phyloP scores from a whole-genome alignment of 1,140 invertebrate genomes.

The Andricus grossulariae region DNA sequence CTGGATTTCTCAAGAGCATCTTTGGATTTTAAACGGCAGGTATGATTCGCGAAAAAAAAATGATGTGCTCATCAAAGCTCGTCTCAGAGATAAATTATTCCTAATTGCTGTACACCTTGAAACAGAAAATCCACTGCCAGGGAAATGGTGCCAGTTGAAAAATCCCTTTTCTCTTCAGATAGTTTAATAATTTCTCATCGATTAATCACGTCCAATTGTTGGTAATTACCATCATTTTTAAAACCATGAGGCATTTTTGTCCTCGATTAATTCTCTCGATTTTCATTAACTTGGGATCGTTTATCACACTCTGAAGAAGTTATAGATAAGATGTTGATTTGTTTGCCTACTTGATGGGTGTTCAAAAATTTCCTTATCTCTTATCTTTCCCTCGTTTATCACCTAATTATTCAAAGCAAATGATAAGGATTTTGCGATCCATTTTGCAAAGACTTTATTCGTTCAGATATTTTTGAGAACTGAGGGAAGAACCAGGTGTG shows the following conservation, averaged over 20 bases:
- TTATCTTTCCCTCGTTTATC: neutral
- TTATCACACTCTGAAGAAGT: neutral
- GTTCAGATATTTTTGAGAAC: neutral
- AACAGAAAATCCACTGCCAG: neutral
- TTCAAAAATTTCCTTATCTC: neutral
- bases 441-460: no score
- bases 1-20: neutral
- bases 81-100: neutral
- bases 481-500: conserved; percentile 31
- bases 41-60: no score
- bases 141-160: conserved; percentile 24
- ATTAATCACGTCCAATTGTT: neutral
- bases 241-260: neutral
- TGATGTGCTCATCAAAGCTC: no score
- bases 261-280: neutral
- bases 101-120: conserved; percentile 16
- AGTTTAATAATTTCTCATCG: conserved; percentile 14
- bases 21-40: no score
- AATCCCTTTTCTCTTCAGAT: neutral
- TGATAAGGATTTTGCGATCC: neutral
- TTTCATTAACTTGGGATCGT: neutral
- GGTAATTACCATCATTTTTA: neutral
- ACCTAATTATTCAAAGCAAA: conserved; percentile 1
- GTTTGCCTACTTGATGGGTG: neutral
- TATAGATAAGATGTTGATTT: conserved; percentile 5